phyloP scores from a whole-genome alignment of 1,140 invertebrate species.

The Amphibalanus amphitrite region DNA sequence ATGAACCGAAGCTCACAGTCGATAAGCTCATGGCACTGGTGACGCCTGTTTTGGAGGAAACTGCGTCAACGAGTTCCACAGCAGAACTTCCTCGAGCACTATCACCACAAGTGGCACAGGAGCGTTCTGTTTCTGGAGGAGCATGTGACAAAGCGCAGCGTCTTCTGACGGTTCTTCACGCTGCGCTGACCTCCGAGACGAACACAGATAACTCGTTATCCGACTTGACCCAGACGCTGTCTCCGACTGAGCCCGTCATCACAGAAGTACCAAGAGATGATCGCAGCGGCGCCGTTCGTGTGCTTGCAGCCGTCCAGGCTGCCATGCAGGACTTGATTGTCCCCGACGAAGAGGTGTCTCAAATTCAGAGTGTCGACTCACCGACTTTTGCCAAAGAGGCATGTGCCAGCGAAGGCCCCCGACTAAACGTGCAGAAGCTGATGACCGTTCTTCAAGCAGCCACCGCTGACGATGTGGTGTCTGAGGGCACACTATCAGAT shows the following conservation, averaged over 20 bases:
- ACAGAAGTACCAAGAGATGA: not conserved
- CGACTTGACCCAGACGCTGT: not conserved
- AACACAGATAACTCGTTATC: not conserved
- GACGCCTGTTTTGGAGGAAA: not conserved
- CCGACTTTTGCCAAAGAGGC: not conserved
- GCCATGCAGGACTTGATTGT: not conserved
- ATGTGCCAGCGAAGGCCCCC: not conserved
- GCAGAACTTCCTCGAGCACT: not conserved
- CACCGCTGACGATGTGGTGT: not conserved
- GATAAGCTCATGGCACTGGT: not conserved
- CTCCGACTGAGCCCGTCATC: not conserved
- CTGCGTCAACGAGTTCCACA: not conserved
- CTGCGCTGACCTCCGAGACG: not conserved
- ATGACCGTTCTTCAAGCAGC: not conserved
- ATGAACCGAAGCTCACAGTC: not conserved
- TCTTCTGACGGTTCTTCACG: not conserved
- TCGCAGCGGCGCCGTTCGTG: not conserved
- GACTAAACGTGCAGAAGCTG: not conserved
- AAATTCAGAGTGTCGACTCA: not conserved
- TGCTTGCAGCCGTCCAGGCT: not conserved
- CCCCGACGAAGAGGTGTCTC: not conserved
- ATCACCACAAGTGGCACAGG: not conserved
- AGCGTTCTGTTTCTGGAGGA: not conserved
- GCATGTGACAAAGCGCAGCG: not conserved
- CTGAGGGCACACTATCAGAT: not conserved